Evolutionary conservation across 2,113 vertebrate species (phyloP).

Genomic region (Manacus vitellinus): DNA sequence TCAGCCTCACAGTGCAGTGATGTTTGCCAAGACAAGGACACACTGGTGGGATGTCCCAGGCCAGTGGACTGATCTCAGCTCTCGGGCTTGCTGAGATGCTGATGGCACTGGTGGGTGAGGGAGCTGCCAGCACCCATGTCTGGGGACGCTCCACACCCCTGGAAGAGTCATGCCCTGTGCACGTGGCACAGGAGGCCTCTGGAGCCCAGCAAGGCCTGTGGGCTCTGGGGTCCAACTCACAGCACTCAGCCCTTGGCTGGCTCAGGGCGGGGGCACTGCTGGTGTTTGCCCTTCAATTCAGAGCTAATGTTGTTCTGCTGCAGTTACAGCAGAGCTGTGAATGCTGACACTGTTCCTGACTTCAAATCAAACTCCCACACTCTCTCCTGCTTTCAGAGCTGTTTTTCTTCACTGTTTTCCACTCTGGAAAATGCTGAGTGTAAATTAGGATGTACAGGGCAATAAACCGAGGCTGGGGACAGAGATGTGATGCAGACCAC

Average conservation of each 20-base stretch:
- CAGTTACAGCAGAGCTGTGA: background rate
- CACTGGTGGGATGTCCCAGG: background rate
- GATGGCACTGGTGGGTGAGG: background rate
- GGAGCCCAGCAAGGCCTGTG: rapidly evolving
- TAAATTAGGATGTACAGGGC: background rate
- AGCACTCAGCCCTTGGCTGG: background rate
- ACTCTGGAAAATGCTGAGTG: background rate
- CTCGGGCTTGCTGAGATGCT: background rate
- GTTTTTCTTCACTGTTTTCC: background rate
- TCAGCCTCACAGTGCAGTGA: background rate
- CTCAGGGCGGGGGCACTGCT: background rate
- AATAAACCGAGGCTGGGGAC: rapidly evolving
- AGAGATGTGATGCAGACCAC: background rate
- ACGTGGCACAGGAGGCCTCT: background rate
- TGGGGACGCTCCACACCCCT: rapidly evolving
- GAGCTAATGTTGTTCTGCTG: background rate
- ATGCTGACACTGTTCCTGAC: background rate
- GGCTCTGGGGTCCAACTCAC: rapidly evolving
- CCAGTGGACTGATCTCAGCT: background rate
- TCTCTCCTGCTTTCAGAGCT: background rate
- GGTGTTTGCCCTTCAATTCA: background rate
- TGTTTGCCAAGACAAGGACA: background rate
- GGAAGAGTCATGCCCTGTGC: rapidly evolving
- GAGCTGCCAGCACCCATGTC: background rate
- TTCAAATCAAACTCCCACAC: slow-evolving; percentile 13